Evolutionary conservation across 2,113 vertebrate species (phyloP).

Genomic region (Lepus timidus): DNA sequence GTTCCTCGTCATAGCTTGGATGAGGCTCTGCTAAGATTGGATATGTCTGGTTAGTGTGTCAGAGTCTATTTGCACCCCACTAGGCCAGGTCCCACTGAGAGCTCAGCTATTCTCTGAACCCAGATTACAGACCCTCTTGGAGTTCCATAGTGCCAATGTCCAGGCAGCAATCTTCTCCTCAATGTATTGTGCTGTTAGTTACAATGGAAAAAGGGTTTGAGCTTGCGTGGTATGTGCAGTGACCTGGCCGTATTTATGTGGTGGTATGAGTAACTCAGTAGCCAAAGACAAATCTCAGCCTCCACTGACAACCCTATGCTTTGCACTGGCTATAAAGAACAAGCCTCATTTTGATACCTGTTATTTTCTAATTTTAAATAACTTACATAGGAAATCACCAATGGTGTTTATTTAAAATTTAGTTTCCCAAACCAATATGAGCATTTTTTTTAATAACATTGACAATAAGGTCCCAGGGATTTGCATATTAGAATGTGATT

Average conservation of each 20-base stretch:
- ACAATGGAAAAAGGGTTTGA: neutral
- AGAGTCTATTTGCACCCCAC: neutral
- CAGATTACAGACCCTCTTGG: neutral
- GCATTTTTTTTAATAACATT: neutral
- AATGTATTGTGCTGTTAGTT: neutral
- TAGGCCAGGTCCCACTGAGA: neutral
- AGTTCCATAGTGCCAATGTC: neutral
- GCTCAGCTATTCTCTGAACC: neutral
- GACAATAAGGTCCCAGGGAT: neutral
- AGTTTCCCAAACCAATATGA: neutral
- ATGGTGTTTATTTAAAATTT: neutral
- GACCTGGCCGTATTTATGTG: neutral
- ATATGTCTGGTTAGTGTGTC: neutral
- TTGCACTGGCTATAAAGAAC: neutral
- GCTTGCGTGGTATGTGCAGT: neutral
- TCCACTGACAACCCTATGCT: neutral
- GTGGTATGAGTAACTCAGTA: neutral
- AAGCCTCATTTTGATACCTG: neutral
- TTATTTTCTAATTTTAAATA: neutral
- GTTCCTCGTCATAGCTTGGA: fast-evolving
- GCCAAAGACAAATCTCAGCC: neutral
- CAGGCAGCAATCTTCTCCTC: neutral
- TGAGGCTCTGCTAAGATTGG: neutral
- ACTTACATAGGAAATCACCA: neutral
- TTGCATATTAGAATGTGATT: neutral